These are phyloP conservation scores for Rutpela maculata DNA, from an alignment of 2,888 invertebrate species.

Conservation along the genomic window DNA sequence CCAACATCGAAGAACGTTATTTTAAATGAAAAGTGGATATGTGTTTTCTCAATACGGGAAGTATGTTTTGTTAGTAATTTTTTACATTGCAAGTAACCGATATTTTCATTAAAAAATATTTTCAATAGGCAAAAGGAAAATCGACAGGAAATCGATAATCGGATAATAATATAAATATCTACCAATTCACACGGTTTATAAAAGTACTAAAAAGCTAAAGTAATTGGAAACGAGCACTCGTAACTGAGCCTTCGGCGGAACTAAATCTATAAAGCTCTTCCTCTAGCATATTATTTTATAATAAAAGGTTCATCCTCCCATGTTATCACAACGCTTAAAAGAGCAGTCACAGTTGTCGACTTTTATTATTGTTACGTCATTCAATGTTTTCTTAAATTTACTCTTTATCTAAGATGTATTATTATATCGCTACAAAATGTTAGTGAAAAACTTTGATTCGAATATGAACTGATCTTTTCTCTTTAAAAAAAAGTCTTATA, in stretches of 20 bases:
- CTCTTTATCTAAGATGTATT: background rate
- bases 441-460: background rate
- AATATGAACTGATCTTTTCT: background rate
- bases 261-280: slow-evolving; percentile 41
- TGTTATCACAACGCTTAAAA: slow-evolving; percentile 26
- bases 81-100: too few relatives aligned
- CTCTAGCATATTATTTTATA: slow-evolving; percentile 43
- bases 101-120: too few relatives aligned
- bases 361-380: slow-evolving; percentile 28
- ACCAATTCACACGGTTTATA: background rate
- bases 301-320: slow-evolving; percentile 30
- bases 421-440: background rate
- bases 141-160: too few relatives aligned
- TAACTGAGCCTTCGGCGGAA: slow-evolving; percentile 31
- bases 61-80: too few relatives aligned
- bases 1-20: too few relatives aligned
- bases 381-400: background rate
- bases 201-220: slow-evolving; percentile 19
- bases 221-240: slow-evolving; percentile 19
- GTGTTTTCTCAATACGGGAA: too few relatives aligned
- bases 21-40: too few relatives aligned
- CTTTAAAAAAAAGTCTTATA: background rate
- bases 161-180: background rate
- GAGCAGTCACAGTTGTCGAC: background rate
- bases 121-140: too few relatives aligned